Conservation (phyloP, 2,797 vertebrate genomes). For the Acanthurus leucopareius region DNA sequence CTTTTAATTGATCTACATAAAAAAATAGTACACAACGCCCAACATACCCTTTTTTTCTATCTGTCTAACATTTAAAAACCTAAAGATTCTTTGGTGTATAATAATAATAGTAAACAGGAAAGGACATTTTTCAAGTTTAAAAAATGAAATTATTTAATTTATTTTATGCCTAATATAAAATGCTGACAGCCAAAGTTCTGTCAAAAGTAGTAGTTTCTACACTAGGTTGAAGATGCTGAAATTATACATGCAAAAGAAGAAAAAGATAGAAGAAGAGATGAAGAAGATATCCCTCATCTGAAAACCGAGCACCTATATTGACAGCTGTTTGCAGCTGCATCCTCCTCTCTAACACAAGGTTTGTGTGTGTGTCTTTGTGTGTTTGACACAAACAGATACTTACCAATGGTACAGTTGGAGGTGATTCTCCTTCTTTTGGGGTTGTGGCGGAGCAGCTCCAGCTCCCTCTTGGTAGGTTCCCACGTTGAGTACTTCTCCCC, state of each 20-base stretch:
- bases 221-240: background rate
- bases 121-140: too few relatives aligned
- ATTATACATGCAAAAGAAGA: too few relatives aligned
- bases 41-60: background rate
- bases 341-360: background rate
- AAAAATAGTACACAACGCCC: too few relatives aligned
- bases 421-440: slow-evolving; percentile 98
- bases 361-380: background rate
- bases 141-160: too few relatives aligned
- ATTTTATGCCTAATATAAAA: too few relatives aligned
- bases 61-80: too few relatives aligned
- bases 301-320: background rate
- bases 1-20: background rate
- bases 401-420: slow-evolving; percentile 97
- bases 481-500: slow-evolving; percentile 98
- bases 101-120: too few relatives aligned
- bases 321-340: background rate
- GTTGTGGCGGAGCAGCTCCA: slow-evolving; percentile 97
- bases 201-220: too few relatives aligned
- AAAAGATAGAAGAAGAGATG: too few relatives aligned
- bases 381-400: slow-evolving; percentile 4
- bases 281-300: too few relatives aligned
- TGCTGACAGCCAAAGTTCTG: too few relatives aligned
- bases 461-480: slow-evolving; percentile 97
- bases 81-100: too few relatives aligned